Evolutionary conservation across 1,140 invertebrate genomes (phyloP).

Genomic region (Bombus soroeensis): DNA sequence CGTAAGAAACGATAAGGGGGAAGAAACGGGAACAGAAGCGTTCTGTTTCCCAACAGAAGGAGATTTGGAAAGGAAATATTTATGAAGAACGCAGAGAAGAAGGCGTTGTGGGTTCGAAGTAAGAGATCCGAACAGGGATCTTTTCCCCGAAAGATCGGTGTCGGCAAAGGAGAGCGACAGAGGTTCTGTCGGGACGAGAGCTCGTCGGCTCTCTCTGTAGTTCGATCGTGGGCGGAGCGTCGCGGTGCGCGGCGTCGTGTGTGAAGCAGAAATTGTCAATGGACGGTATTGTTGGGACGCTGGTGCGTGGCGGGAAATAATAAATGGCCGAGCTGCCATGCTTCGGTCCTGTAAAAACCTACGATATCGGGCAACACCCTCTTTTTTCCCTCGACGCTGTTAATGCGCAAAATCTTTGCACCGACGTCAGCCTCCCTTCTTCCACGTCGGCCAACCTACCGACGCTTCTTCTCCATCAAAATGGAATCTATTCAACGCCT

Average conservation of each 20-base stretch:
- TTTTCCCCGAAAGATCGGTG: constrained; percentile 37
- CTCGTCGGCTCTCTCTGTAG: constrained; percentile 77
- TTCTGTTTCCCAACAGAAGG: constrained; percentile 31
- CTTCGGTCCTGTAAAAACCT: constrained; percentile 46
- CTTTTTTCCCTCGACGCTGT: constrained; percentile 18
- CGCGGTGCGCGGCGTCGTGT: constrained; percentile 78
- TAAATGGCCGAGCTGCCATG: constrained; percentile 76
- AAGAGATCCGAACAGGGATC: not conserved
- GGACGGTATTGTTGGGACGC: constrained; percentile 74
- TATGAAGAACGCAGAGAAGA: not conserved
- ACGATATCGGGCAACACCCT: constrained; percentile 45
- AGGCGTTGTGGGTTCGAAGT: not conserved
- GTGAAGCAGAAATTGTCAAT: constrained; percentile 81
- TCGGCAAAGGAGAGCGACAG: constrained; percentile 8
- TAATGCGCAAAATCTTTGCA: constrained; percentile 49
- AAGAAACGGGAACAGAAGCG: not conserved
- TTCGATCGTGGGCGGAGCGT: constrained; percentile 80
- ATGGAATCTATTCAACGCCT: constrained; percentile 18
- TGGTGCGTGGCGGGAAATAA: constrained; percentile 72
- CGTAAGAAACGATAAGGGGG: not conserved
- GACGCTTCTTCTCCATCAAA: constrained; percentile 25
- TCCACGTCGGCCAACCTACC: constrained; percentile 15
- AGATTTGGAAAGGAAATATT: constrained; percentile 42
- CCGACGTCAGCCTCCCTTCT: constrained; percentile 24
- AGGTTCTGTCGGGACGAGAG: constrained; percentile 4